Evolutionary conservation across 2,888 invertebrate genomes (phyloP).

Genomic region (Xylocampa areola): DNA sequence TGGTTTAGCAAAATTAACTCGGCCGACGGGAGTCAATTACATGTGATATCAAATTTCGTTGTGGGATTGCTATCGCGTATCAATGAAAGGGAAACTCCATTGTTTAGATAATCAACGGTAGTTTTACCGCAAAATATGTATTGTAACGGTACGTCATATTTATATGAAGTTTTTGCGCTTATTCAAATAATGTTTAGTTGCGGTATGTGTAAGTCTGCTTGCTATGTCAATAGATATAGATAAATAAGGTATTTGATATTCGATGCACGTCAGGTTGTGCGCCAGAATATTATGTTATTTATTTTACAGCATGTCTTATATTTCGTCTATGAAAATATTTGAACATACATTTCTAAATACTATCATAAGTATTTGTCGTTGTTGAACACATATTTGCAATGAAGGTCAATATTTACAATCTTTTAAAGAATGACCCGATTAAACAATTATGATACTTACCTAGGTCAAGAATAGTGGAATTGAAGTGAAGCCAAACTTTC

Average conservation of each 20-base stretch:
- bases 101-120: slow-evolving; percentile 61
- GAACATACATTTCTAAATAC: slow-evolving; percentile 19
- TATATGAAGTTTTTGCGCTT: slow-evolving; percentile 13
- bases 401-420: no score
- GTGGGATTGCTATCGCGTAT: slow-evolving; percentile 59
- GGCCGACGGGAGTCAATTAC: slow-evolving; percentile 58
- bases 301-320: slow-evolving; percentile 6
- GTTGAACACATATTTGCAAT: no score
- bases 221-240: slow-evolving; percentile 15
- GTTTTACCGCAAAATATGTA: slow-evolving; percentile 60
- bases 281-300: slow-evolving; percentile 16
- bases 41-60: slow-evolving; percentile 53
- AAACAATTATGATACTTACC: no score
- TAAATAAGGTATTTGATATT: slow-evolving; percentile 17
- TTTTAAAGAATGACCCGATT: no score
- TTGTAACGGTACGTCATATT: slow-evolving; percentile 46
- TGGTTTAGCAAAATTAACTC: slow-evolving; percentile 50
- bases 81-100: slow-evolving; percentile 67
- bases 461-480: no score
- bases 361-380: slow-evolving; percentile 18
- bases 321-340: slow-evolving; percentile 25
- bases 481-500: no score
- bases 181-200: slow-evolving; percentile 17
- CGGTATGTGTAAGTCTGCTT: slow-evolving; percentile 15
- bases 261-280: slow-evolving; percentile 8